Evolutionary conservation across 2,888 invertebrate species (phyloP), one percentile per base, ranked within the genome.

Genomic region (Tetragnatha montana): DNA sequence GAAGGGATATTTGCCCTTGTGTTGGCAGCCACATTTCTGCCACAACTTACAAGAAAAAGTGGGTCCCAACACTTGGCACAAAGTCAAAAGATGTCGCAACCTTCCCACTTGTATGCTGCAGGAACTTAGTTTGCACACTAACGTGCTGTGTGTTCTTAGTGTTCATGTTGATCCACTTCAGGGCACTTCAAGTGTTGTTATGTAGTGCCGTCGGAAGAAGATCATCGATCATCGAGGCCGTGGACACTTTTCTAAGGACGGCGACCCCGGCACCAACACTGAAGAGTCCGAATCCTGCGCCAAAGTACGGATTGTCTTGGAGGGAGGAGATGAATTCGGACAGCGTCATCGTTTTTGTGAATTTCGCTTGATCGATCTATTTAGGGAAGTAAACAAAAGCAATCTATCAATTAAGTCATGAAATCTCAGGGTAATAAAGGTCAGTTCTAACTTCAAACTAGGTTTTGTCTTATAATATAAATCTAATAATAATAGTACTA

Each of bases 131-230:
- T 93, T 98, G 97, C 0, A 99, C 99, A 93, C 98, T 98, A 51
- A 99, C 94, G 94, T 99, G 99, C 92, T 98, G 99, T 0, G 98
- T 98, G 93, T 97, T 95, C 91, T 94, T 95, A 0, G 98, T 98
- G 93, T 96, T 96, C 75, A 95, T 94, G 0, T 98, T 97, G 92
- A 99, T 97, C 99, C 99, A 99, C 90, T 98, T 97, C 70, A 98
- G 0, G 98, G 98, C 7, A 99, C 98, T 94, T 99, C 99, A 78
- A 99, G 94, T 0, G 98, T 99, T 92, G 98, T 98, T 97, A 98
- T 97, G 93, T 96, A 97, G 94, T 98, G 97, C 84, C 99, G 95
- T 83, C 98, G 95, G 92, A 95, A 94, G 83, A 94, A 83, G 8
- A 94, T 93, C 92, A 94, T 93, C n/a, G n/a, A n/a, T n/a, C n/a